phyloP scores from a whole-genome alignment of 2,113 vertebrate genomes.

The Zingel zingel region DNA sequence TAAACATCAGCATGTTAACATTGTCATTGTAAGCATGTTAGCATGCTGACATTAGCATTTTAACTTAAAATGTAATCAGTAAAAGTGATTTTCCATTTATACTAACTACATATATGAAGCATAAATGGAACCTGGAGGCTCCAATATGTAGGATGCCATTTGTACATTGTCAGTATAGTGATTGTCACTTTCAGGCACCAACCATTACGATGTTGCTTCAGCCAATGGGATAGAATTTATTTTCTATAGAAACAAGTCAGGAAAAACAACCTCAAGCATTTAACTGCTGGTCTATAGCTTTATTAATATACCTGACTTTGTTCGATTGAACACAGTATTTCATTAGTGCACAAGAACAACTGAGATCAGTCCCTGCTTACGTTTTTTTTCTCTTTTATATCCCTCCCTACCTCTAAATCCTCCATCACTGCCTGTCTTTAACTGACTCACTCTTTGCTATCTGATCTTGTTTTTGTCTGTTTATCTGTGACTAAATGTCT shows the following conservation, averaged over 20 bases:
- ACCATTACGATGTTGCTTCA: constrained; percentile 1
- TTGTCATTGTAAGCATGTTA: background rate
- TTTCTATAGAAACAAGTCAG: background rate
- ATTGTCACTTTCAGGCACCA: background rate
- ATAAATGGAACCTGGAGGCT: background rate
- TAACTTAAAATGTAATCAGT: background rate
- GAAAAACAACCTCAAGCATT: constrained; percentile 2
- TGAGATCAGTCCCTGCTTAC: background rate
- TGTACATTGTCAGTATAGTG: background rate
- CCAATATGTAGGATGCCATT: too few relatives aligned
- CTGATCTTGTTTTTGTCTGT: constrained; percentile 4
- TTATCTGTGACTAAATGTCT: constrained; percentile 16
- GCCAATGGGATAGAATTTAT: background rate
- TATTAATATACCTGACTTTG: background rate
- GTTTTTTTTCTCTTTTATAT: background rate
- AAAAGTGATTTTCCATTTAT: background rate
- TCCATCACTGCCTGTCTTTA: constrained; percentile 1
- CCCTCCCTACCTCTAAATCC: background rate
- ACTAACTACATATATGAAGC: background rate
- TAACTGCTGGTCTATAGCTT: background rate
- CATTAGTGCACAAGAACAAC: constrained; percentile 5
- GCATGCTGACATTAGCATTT: background rate
- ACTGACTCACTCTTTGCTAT: constrained; percentile 18
- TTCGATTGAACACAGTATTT: constrained; percentile 11
- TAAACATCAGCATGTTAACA: background rate